Base-by-base conservation (phyloP, 2,113 vertebrate genomes). In the Vireo altiloquus region DNA sequence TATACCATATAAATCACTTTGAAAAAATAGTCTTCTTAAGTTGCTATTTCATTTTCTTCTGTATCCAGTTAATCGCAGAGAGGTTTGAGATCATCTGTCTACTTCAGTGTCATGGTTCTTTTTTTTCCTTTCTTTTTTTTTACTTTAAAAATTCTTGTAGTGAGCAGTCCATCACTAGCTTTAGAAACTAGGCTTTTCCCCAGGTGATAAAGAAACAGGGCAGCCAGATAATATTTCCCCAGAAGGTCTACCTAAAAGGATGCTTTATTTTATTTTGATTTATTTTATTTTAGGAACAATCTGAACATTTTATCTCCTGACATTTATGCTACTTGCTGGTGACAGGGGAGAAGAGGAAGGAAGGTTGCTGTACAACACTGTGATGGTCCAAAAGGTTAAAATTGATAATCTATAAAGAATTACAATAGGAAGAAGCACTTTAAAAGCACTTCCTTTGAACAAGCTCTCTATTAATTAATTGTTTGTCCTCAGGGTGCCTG, bases 391-490 rank as follows among this genome's bases (percentile, higher is more conserved):
- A 98, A 97, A 87, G 94, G 90, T 74, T 94, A 66, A 84, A 91
- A 97, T 96, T 96, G 95, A 98, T 98, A 97, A 94, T 91, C 94
- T 96, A 95, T 95, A 97, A 97, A 96, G 91, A 98, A 97, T 97
- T 96, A 97, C 82, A 98, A 93, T 83, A 87, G 57, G 89, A 97
- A 96, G 93, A 70, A 76, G 70, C 74, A 96, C 53, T 75, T 80
- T 72, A 63, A 96, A 97, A 97, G 27, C 54, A 79, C 74, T 98
- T 94, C 87, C 74, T 94, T 94, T 97, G 95, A 94, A 87, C 50
- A 92, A 98, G 71, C 53, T 97, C 53, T 96, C 95, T 61, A 96
- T 98, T 98, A 98, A 98, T 98, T 98, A 98, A 98, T 97, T 97
- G 94, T 97, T 91, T 91, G 72, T 97, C 96, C 94, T 94, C 87